A percentile compares a stretch with the other conserved stretches of the same genome.
These are phyloP conservation scores for Nettapus auritus DNA, from an alignment of 2,113 vertebrate species.

Conservation along the genomic window DNA sequence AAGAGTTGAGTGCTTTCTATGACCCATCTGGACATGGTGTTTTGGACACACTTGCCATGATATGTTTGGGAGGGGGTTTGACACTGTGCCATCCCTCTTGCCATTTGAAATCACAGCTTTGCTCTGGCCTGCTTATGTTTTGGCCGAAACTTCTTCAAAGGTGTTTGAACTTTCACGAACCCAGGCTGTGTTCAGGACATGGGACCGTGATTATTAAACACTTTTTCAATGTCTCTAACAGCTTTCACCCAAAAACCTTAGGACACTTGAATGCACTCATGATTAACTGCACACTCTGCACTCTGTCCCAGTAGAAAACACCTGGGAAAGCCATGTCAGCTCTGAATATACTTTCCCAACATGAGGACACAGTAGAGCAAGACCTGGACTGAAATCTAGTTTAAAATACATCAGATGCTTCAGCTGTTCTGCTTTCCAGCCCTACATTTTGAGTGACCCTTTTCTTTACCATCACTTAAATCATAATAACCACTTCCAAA, in stretches of 20 bases:
- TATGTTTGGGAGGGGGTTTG: neutral
- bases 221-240: slow-evolving; percentile 27
- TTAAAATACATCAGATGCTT: neutral
- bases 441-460: neutral
- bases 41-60: fast-evolving
- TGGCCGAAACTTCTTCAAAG: neutral
- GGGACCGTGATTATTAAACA: slow-evolving; percentile 49
- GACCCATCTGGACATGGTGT: too few relatives aligned
- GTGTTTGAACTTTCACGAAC: neutral
- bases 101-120: neutral
- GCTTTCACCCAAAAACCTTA: slow-evolving; percentile 10
- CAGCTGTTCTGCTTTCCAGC: neutral
- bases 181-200: neutral
- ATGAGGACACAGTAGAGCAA: neutral
- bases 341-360: neutral
- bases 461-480: neutral
- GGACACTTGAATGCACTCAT: neutral
- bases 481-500: neutral
- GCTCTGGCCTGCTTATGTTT: neutral
- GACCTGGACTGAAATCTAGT: neutral
- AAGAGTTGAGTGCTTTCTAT: neutral
- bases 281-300: slow-evolving; percentile 28
- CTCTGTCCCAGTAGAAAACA: slow-evolving; percentile 44
- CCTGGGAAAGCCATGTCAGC: slow-evolving; percentile 26
- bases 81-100: neutral